Evolutionary conservation across 2,797 vertebrate species (phyloP).

Genomic region (Eospalax fontanierii): DNA sequence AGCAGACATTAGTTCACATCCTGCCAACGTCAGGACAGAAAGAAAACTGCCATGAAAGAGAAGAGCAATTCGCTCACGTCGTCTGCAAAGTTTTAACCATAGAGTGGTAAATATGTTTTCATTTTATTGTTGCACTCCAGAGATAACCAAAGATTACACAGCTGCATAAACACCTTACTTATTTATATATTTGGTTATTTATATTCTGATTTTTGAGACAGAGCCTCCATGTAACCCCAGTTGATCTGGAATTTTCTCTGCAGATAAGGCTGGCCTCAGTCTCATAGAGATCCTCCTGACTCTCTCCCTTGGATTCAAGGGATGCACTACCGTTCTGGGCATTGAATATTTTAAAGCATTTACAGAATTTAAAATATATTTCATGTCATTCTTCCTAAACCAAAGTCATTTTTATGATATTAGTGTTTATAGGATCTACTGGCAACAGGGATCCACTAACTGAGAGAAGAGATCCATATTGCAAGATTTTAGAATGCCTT

Average conservation of each 20-base stretch:
- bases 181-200: too few species aligned
- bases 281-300: too few species aligned
- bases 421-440: not conserved
- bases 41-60: not conserved
- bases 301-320: too few species aligned
- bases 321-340: too few species aligned
- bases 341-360: not conserved
- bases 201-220: too few species aligned
- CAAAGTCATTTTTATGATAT: not conserved
- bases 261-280: too few species aligned
- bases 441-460: not conserved
- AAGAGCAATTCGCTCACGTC: not conserved
- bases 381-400: not conserved
- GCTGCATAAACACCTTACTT: not conserved
- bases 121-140: not conserved
- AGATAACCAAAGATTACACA: not conserved
- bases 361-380: slow-evolving; percentile 25
- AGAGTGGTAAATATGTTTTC: slow-evolving; percentile 25
- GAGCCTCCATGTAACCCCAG: too few species aligned
- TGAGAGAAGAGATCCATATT: not conserved
- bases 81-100: not conserved
- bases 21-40: not conserved
- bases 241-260: too few species aligned
- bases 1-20: not conserved
- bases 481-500: not conserved